Evolutionary conservation across 2,797 vertebrate genomes (phyloP).

Genomic region (Urophycis tenuis): DNA sequence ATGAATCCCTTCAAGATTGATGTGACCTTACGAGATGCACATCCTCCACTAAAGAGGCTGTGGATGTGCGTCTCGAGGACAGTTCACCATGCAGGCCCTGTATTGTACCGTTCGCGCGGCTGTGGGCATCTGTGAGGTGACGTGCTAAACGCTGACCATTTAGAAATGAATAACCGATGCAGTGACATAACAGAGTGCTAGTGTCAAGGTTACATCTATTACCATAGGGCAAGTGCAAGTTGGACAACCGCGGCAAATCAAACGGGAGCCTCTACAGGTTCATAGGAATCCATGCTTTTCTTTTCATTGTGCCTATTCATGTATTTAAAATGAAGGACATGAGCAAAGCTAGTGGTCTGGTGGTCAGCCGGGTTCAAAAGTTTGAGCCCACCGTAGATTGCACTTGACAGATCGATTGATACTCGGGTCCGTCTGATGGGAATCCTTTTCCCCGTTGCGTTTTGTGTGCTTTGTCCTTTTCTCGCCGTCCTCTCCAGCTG

Average conservation of each 20-base stretch:
- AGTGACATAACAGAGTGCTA: not conserved
- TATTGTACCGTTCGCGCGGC: not conserved
- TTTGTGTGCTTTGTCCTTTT: not conserved
- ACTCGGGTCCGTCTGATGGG: too few relatives aligned
- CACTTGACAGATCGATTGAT: too few relatives aligned
- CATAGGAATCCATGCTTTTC: not conserved
- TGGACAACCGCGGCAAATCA: not conserved
- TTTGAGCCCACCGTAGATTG: not conserved
- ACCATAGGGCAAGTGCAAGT: not conserved
- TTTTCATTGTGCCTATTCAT: not conserved
- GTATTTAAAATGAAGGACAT: not conserved
- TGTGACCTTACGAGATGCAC: not conserved
- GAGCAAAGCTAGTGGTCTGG: not conserved
- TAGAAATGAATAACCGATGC: not conserved
- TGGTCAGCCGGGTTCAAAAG: not conserved
- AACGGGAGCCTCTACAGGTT: not conserved
- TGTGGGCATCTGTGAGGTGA: not conserved
- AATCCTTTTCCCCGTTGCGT: too few relatives aligned
- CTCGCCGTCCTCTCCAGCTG: not conserved
- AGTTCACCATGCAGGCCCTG: too few relatives aligned
- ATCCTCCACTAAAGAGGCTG: not conserved
- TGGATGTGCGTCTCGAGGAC: not conserved
- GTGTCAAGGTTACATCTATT: not conserved
- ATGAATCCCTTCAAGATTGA: not conserved
- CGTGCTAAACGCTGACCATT: not conserved